Percentiles rank a stretch among this genome's conserved stretches.
Evolutionary conservation across 2,113 vertebrate genomes (phyloP).

Genomic region (Pangasianodon gigas): DNA sequence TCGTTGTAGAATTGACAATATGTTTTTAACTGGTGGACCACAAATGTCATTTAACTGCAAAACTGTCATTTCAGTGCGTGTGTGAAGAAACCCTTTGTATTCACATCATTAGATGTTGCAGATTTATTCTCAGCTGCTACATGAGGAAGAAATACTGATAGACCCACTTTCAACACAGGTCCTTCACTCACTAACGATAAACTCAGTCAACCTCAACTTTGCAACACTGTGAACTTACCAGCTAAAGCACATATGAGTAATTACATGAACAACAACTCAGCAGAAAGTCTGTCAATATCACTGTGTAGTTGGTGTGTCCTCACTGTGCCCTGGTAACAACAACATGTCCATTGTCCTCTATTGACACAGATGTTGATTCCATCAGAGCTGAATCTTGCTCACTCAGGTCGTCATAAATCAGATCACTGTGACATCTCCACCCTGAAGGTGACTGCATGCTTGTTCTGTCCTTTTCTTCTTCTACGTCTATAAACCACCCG

Average conservation of each 20-base stretch:
- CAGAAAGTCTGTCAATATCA: neutral
- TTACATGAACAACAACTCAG: neutral
- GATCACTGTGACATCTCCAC: neutral
- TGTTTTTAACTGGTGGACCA: neutral
- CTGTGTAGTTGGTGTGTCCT: neutral
- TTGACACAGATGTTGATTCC: neutral
- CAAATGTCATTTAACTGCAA: too few relatives aligned
- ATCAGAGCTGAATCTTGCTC: constrained; percentile 5
- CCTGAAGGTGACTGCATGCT: neutral
- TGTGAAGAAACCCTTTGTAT: too few relatives aligned
- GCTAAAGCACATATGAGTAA: neutral
- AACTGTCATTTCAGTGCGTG: too few relatives aligned
- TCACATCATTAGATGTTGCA: too few relatives aligned
- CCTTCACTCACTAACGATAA: neutral
- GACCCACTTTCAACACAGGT: neutral
- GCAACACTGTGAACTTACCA: neutral
- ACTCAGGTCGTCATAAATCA: constrained; percentile 12
- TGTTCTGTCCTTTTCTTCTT: neutral
- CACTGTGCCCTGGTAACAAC: constrained; percentile 3
- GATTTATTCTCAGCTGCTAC: too few relatives aligned
- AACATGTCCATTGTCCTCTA: neutral
- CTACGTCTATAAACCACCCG: neutral
- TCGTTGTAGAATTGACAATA: neutral
- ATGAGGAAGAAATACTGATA: neutral
- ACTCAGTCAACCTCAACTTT: neutral